Percentiles rank a stretch among this genome's conserved stretches.
These are phyloP conservation scores for Chironomus striatipennis DNA, from an alignment of 1,140 invertebrate genomes.

Conservation along the genomic window DNA sequence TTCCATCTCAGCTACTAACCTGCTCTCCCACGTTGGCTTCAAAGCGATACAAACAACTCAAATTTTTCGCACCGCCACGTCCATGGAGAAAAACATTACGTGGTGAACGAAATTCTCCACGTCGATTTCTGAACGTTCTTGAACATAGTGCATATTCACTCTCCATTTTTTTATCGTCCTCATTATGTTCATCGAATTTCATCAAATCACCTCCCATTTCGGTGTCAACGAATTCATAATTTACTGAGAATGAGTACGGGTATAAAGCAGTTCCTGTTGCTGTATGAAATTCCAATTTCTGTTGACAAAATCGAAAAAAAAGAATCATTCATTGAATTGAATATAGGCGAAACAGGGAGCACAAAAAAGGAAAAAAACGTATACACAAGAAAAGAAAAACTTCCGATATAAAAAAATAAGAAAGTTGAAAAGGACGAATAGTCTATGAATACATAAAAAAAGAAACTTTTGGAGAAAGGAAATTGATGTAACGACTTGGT, in stretches of 20 bases:
- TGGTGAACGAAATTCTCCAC: slow-evolving; percentile 40
- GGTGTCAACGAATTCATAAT: slow-evolving; percentile 80
- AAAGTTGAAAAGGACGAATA: neutral
- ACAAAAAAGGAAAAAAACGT: slow-evolving; percentile 8
- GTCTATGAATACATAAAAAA: neutral
- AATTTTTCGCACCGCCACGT: slow-evolving; percentile 57
- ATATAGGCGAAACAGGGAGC: neutral
- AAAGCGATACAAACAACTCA: slow-evolving; percentile 67
- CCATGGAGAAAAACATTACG: slow-evolving; percentile 69
- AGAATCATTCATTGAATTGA: no score
- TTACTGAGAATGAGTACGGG: slow-evolving; percentile 53
- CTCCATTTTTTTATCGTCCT: neutral
- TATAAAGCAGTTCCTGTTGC: slow-evolving; percentile 56
- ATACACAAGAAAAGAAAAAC: slow-evolving; percentile 1
- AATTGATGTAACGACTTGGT: slow-evolving; percentile 2
- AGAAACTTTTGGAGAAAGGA: neutral
- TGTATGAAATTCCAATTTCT: slow-evolving; percentile 43
- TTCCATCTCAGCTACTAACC: slow-evolving; percentile 32
- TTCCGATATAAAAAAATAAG: slow-evolving; percentile 25
- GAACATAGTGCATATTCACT: slow-evolving; percentile 35
- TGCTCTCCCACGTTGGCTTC: slow-evolving; percentile 56
- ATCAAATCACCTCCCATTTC: slow-evolving; percentile 59
- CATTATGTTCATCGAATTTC: slow-evolving; percentile 34
- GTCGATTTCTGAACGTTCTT: slow-evolving; percentile 39
- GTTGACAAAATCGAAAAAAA: slow-evolving; percentile 26